Evolutionary conservation across 2,888 invertebrate species (phyloP).

Genomic region (Oscheius sp.): DNA sequence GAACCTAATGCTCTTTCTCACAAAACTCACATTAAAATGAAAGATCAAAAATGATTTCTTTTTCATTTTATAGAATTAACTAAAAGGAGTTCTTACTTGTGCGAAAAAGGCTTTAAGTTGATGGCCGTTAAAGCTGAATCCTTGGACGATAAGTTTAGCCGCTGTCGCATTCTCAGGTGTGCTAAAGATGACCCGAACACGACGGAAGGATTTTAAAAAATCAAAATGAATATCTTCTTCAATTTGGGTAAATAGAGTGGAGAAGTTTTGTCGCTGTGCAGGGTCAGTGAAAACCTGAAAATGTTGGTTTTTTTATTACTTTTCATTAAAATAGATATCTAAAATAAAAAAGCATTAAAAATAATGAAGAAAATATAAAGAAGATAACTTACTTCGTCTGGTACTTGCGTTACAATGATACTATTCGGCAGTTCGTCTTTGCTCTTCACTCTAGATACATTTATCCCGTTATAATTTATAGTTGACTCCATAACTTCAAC

Average conservation of each 20-base stretch:
- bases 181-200: slow-evolving; percentile 57
- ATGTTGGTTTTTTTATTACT: not conserved
- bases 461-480: slow-evolving; percentile 12
- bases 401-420: slow-evolving; percentile 66
- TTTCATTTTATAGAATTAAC: too few relatives aligned
- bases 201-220: slow-evolving; percentile 88
- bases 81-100: slow-evolving; percentile 41
- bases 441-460: slow-evolving; percentile 25
- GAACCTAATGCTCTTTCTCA: slow-evolving; percentile 10
- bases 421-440: slow-evolving; percentile 69
- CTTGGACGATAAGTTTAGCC: slow-evolving; percentile 67
- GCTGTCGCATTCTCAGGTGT: slow-evolving; percentile 69
- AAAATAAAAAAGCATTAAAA: too few relatives aligned
- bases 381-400: slow-evolving; percentile 47
- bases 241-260: slow-evolving; percentile 84
- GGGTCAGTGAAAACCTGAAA: slow-evolving; percentile 61
- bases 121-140: slow-evolving; percentile 66
- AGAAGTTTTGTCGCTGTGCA: slow-evolving; percentile 75
- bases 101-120: slow-evolving; percentile 68
- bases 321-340: not conserved
- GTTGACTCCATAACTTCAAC: slow-evolving; percentile 17
- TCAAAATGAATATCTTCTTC: slow-evolving; percentile 87
- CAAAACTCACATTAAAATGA: not conserved
- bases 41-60: too few relatives aligned
- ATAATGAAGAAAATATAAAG: not conserved